Evolutionary conservation across 1,140 invertebrate genomes (phyloP), one percentile per base, ranked within the genome.

Genomic region (Acarapis woodi): DNA sequence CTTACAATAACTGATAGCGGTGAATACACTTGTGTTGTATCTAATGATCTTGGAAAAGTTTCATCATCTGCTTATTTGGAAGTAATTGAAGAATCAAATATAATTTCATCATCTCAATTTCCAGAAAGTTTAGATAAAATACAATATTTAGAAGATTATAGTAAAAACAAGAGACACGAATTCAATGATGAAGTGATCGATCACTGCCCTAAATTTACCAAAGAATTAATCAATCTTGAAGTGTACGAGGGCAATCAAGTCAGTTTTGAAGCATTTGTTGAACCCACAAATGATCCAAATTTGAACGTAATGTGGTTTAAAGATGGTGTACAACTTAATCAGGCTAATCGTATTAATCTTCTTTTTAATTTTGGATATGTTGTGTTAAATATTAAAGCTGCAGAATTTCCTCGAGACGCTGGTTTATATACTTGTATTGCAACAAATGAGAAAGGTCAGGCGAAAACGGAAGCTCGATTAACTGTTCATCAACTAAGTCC

Each of bases 291-390:
- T 52, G 85, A 94, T 59, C 76, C 80, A 4, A 83, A 77, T 1
- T 82, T 93, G 74, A 68, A 71, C 39, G 77, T 94, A 18, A 82
- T 90, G 59, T 93, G 85, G 85, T 87, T 67, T 53, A 72, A 76
- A 51, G 80, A 93, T 58, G 83, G 82, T 38, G 64, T 65, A 48
- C 80, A 82, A 1, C 69, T 93, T 46, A 70, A 72, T 46, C 16
- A 39, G 49, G 65, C 64, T 32, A 59, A 63, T 47, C 53, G 66
- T n/a, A 65, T 64, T 49, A 58, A 58, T 30, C 62, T 63, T 18
- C 56, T 57, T 32, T 56, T 56, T 45, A 63, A 66, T 48, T 64
- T 88, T 53, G 85, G 85, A 31, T 93, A 85, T 51, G 82, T 87
- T 12, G 77, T 80, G 14, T 45, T 65, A 20, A 63, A 65, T 41